phyloP scores from a whole-genome alignment of 1,140 invertebrate species.

The Brachionus asplanchnoidis region DNA sequence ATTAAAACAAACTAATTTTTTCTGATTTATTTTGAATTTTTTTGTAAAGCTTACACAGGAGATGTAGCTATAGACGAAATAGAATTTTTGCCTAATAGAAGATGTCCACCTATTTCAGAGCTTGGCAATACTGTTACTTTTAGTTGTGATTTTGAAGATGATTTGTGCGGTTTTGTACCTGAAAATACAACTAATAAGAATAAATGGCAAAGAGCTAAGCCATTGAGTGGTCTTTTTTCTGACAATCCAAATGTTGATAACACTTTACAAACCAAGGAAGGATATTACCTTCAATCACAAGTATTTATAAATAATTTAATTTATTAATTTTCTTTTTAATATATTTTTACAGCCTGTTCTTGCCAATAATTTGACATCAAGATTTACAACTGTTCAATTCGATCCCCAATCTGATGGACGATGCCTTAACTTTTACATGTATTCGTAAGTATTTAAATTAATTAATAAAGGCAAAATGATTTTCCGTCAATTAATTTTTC shows the following conservation, averaged over 20 bases:
- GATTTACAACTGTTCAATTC: not conserved
- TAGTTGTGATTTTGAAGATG: conserved; percentile 10
- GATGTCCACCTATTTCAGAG: not conserved
- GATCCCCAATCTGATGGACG: not conserved
- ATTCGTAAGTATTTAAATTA: not conserved
- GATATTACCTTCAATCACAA: conserved; percentile 56
- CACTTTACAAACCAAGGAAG: conserved; percentile 57
- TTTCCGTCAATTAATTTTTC: too few relatives aligned
- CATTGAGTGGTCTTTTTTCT: not conserved
- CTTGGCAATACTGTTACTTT: not conserved
- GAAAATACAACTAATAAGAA: not conserved
- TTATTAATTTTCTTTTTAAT: not conserved
- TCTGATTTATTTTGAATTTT: not conserved
- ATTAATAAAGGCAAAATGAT: too few relatives aligned
- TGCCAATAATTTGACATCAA: not conserved
- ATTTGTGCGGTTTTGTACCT: conserved; percentile 1
- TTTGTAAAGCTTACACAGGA: not conserved
- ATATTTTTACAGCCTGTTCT: not conserved
- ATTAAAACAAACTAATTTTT: not conserved
- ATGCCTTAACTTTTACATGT: conserved; percentile 21
- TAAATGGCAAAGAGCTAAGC: not conserved
- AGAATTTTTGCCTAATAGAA: not conserved
- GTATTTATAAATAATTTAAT: not conserved
- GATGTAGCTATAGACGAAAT: conserved; percentile 18
- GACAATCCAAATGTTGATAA: conserved; percentile 56